These are phyloP conservation scores for Drosophila takahashii DNA, from an alignment of 1,140 invertebrate species.

Conservation along the genomic window DNA sequence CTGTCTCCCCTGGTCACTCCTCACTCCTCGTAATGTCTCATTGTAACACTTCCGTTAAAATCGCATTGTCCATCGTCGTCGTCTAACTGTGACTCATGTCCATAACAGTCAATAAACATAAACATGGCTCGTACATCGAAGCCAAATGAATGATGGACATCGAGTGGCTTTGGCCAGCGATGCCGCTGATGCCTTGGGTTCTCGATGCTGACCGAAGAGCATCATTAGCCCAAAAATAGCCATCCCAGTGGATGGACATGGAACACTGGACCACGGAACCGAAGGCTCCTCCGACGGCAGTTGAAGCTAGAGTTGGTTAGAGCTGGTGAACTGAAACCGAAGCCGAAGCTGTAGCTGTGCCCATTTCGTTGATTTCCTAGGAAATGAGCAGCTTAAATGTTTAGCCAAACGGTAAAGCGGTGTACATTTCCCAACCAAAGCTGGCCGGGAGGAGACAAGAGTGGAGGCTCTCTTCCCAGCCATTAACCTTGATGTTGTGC, in stretches of 20 bases:
- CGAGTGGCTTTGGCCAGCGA: slow-evolving; percentile 62
- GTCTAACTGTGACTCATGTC: slow-evolving; percentile 82
- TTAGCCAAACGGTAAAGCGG: slow-evolving; percentile 75
- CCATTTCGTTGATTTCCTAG: slow-evolving; percentile 74
- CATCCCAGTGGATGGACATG: slow-evolving; percentile 38
- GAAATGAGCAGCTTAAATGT: slow-evolving; percentile 82
- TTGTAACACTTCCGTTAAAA: slow-evolving; percentile 82
- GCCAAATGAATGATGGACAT: slow-evolving; percentile 82
- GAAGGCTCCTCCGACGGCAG: slow-evolving; percentile 20
- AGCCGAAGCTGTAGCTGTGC: slow-evolving; percentile 39
- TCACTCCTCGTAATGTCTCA: slow-evolving; percentile 60
- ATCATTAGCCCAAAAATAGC: slow-evolving; percentile 83
- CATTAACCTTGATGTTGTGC: slow-evolving; percentile 76
- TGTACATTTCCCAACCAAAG: slow-evolving; percentile 64
- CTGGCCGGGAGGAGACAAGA: slow-evolving; percentile 3
- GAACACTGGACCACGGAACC: slow-evolving; percentile 20
- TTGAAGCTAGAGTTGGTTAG: background rate
- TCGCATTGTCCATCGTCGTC: slow-evolving; percentile 53
- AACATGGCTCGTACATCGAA: slow-evolving; percentile 72
- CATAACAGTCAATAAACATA: slow-evolving; percentile 84
- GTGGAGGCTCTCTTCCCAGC: slow-evolving; percentile 55
- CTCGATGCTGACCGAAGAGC: slow-evolving; percentile 44
- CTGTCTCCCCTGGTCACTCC: slow-evolving; percentile 1
- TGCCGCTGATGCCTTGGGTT: slow-evolving; percentile 35
- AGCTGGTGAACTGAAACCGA: slow-evolving; percentile 19